Percentiles rank a stretch among this genome's conserved stretches.
Evolutionary conservation across 1,140 invertebrate species (phyloP).

Genomic region (Brachionus rotundiformis): DNA sequence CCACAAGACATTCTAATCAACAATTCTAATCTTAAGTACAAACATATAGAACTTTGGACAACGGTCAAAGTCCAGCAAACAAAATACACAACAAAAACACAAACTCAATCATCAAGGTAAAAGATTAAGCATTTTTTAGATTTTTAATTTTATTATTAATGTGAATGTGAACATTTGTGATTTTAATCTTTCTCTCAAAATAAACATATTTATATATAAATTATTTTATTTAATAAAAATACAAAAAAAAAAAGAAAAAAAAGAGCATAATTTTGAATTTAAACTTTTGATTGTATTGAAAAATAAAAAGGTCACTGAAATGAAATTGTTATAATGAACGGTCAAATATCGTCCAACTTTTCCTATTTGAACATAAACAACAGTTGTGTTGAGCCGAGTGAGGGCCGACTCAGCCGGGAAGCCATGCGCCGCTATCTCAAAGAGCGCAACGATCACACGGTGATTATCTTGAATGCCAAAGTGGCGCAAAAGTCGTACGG

Average conservation of each 20-base stretch:
- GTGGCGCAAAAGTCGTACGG: slow-evolving; percentile 98
- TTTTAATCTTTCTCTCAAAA: neutral
- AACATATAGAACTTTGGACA: too few species aligned
- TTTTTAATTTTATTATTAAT: too few species aligned
- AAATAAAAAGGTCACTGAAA: slow-evolving; percentile 45
- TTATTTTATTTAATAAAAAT: too few species aligned
- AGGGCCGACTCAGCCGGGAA: slow-evolving; percentile 73
- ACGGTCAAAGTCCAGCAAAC: too few species aligned
- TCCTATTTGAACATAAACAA: slow-evolving; percentile 37
- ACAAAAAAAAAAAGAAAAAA: neutral
- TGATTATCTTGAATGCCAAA: slow-evolving; percentile 97
- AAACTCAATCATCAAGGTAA: too few species aligned
- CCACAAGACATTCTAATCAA: too few species aligned
- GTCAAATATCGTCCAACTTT: slow-evolving; percentile 46
- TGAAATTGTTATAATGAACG: slow-evolving; percentile 47
- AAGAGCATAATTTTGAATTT: slow-evolving; percentile 21
- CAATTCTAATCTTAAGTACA: too few species aligned
- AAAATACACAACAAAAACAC: too few species aligned
- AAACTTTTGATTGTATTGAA: too few species aligned
- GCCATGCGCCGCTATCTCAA: slow-evolving; percentile 93
- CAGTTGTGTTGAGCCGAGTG: neutral
- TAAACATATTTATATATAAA: too few species aligned
- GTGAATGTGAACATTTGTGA: slow-evolving; percentile 27
- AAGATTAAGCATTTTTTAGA: too few species aligned
- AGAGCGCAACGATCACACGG: slow-evolving; percentile 89